Conservation (phyloP, 2,113 vertebrate species). For the Solea senegalensis region DNA sequence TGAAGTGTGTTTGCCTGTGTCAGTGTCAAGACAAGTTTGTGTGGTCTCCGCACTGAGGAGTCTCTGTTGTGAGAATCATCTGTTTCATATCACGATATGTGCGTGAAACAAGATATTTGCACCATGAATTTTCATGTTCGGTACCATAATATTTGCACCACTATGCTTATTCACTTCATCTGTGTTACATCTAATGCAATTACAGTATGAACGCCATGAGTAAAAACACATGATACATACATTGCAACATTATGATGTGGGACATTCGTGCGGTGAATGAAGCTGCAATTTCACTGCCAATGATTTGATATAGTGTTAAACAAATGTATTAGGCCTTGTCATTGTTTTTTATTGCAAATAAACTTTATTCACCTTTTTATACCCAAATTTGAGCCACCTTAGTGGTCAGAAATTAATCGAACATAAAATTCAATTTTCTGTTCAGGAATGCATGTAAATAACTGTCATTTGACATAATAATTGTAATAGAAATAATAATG, state of each 20-base stretch:
- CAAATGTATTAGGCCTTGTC: too few relatives aligned
- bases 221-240: neutral
- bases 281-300: too few relatives aligned
- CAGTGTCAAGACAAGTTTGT: constrained; percentile 6
- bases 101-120: constrained; percentile 20
- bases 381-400: too few relatives aligned
- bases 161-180: constrained; percentile 13
- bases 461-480: too few relatives aligned
- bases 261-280: neutral
- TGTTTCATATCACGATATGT: constrained; percentile 36
- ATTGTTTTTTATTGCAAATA: too few relatives aligned
- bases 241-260: neutral
- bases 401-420: too few relatives aligned
- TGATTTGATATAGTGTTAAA: too few relatives aligned
- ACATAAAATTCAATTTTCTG: too few relatives aligned
- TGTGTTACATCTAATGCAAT: neutral
- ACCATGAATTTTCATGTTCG: constrained; percentile 1
- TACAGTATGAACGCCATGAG: neutral
- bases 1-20: neutral
- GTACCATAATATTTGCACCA: neutral
- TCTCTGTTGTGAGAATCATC: constrained; percentile 16
- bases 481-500: too few relatives aligned
- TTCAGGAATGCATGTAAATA: too few relatives aligned
- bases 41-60: neutral
- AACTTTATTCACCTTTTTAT: too few relatives aligned